Evolutionary conservation across 92 coral and sea anemone species (phyloP), one percentile per base, ranked within the genome.

Genomic region (Epizoanthus scotinus): DNA sequence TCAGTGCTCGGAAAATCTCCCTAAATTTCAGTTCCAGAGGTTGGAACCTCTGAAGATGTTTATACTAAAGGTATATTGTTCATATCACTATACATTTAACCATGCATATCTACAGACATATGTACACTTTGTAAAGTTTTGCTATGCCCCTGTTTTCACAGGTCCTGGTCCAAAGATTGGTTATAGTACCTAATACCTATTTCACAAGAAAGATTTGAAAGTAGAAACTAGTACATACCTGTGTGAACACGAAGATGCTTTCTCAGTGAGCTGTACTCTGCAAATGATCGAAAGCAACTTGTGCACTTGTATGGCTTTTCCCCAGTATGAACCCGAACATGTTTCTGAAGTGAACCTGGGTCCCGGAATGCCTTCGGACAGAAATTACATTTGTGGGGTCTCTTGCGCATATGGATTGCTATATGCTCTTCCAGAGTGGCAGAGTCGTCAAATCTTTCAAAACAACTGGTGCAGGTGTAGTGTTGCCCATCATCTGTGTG

Each of bases 361-460:
- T 95, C 99, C n/a, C 99, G 87, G 78, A 95, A 95, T 2, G 99
- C 95, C 54, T 95, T 95, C 36, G 98, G 95, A 67, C 99, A 95
- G 71, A 90, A 92, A 8, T 84, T 59, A 70, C 99, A 95, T 77
- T 93, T 95, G 73, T 95, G 98, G 13, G 99, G 99, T 36, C 99
- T 78, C 70, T 93, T 95, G 20, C 90, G 87, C 91, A 86, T 89
- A 78, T 93, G 99, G 6, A 81, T 83, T 22, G 89, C 88, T n/a
- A 89, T 75, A 56, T 95, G 99, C 24, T 88, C 92, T 20, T 95
- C 94, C 25, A 95, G 90, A 9, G 88, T 74, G 20, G 73, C 84
- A 34, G 88, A 73, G 63, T 86, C 84, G 7, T 78, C 66, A 70
- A 95, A 93, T 60, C 84, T 93, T 78, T 84, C 80, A 79, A 93